Evolutionary conservation across 2,797 vertebrate species (phyloP).

Genomic region (Rhyacichthys aspro): DNA sequence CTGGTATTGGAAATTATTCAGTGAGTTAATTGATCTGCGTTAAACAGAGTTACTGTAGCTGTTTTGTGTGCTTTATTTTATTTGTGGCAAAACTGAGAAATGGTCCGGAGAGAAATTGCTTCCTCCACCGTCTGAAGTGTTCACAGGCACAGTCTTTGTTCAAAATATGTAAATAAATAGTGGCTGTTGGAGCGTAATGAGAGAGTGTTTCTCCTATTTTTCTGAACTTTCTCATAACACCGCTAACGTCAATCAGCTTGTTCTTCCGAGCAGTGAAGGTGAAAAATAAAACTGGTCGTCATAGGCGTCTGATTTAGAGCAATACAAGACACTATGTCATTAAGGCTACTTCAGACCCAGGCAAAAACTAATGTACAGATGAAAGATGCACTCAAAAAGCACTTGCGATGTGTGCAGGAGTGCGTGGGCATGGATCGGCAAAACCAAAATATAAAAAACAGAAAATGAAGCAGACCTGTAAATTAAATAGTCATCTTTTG

Average conservation of each 20-base stretch:
- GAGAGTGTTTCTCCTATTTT: not conserved
- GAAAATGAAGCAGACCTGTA: conserved; percentile 14
- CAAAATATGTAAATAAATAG: conserved; percentile 13
- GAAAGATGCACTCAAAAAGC: not conserved
- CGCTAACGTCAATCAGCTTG: conserved; percentile 1
- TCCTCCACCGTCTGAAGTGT: not conserved
- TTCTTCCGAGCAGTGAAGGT: not conserved
- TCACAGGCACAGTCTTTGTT: conserved; percentile 6
- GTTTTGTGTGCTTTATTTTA: conserved; percentile 9
- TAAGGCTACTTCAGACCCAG: conserved; percentile 1
- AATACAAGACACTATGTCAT: conserved; percentile 3
- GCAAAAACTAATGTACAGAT: conserved; percentile 5
- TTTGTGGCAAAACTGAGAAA: conserved; percentile 14
- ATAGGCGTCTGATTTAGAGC: conserved; percentile 2
- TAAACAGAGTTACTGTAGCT: not conserved
- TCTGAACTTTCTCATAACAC: conserved; percentile 5
- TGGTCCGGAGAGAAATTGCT: conserved; percentile 12
- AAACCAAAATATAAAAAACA: not conserved
- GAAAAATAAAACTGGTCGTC: not conserved
- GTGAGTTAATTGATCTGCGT: conserved; percentile 19
- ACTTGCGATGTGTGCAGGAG: not conserved
- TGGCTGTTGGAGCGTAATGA: conserved; percentile 2
- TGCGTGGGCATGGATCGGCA: not conserved
- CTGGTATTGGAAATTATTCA: conserved; percentile 14
- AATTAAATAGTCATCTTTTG: conserved; percentile 18